Percentiles rank a stretch among this genome's conserved stretches.
These are phyloP conservation scores for Phoxinus phoxinus DNA, from an alignment of 2,113 vertebrate genomes.

Conservation along the genomic window DNA sequence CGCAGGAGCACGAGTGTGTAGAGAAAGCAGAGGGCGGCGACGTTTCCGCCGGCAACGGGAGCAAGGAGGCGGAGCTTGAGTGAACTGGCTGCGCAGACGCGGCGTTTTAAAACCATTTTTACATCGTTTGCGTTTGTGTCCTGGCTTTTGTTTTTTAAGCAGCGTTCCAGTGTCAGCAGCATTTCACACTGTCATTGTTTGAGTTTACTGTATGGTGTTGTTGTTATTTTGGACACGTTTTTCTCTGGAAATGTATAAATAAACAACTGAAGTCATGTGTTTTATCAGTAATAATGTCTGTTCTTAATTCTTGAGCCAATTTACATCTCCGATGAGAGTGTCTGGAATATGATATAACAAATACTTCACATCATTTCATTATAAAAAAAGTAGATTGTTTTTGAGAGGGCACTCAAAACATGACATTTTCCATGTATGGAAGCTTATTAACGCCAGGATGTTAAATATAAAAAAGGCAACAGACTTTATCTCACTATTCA, in stretches of 20 bases:
- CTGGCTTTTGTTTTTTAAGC: neutral
- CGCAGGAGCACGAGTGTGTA: constrained; percentile 7
- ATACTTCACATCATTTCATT: too few relatives aligned
- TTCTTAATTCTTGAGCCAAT: neutral
- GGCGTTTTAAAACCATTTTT: neutral
- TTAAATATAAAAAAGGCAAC: too few relatives aligned
- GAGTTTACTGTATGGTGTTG: neutral
- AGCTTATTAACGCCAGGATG: too few relatives aligned
- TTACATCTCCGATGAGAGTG: neutral
- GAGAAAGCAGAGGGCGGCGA: neutral
- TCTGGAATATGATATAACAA: neutral
- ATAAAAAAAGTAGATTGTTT: too few relatives aligned
- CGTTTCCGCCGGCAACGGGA: neutral
- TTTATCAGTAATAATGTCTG: neutral
- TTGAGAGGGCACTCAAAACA: too few relatives aligned
- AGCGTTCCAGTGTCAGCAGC: neutral
- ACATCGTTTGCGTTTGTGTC: neutral
- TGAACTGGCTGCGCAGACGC: neutral
- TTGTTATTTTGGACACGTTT: neutral
- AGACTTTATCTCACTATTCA: too few relatives aligned
- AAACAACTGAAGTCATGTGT: neutral
- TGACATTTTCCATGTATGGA: too few relatives aligned
- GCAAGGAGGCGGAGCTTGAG: constrained; percentile 3
- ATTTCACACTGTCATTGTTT: too few relatives aligned
- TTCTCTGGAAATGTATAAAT: neutral